Percentiles rank a stretch among this genome's conserved stretches.
Conservation (phyloP, 2,797 vertebrate species). For the Poecilia gillii region DNA sequence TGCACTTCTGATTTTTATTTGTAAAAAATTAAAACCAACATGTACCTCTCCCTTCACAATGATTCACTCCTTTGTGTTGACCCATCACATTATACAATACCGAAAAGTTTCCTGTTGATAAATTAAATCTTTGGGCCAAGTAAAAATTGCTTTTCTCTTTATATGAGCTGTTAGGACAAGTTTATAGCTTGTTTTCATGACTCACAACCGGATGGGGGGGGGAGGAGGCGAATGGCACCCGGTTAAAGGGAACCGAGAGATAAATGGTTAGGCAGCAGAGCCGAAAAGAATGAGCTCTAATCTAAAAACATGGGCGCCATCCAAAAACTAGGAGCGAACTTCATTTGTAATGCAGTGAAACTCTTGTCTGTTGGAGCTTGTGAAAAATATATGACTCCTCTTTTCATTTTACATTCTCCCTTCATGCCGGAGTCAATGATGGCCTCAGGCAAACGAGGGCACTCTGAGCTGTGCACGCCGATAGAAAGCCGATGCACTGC, state of each 20-base stretch:
- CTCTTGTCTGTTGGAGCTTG: slow-evolving; percentile 77
- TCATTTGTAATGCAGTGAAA: slow-evolving; percentile 78
- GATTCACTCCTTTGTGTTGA: background rate
- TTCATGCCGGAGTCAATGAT: slow-evolving; percentile 78
- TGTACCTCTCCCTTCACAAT: background rate
- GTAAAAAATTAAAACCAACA: background rate
- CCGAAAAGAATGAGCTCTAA: slow-evolving; percentile 63
- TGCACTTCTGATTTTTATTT: background rate
- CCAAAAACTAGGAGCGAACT: slow-evolving; percentile 67
- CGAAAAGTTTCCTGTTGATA: background rate
- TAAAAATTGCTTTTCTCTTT: slow-evolving; percentile 37
- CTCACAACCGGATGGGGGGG: slow-evolving; percentile 26
- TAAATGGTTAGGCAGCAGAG: slow-evolving; percentile 39
- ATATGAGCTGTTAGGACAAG: slow-evolving; percentile 44
- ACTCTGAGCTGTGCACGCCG: slow-evolving; percentile 50
- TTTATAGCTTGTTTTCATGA: slow-evolving; percentile 46
- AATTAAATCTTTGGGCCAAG: background rate
- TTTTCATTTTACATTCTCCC: slow-evolving; percentile 81
- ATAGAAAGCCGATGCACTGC: slow-evolving; percentile 66
- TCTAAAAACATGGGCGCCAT: slow-evolving; percentile 75
- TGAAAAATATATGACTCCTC: slow-evolving; percentile 81
- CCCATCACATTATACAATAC: background rate
- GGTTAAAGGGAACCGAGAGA: slow-evolving; percentile 46
- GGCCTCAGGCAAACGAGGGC: slow-evolving; percentile 72
- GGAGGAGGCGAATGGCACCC: slow-evolving; percentile 33